These are phyloP conservation scores for Yoshiicerus persimilis DNA, from an alignment of 1,140 invertebrate species.

Conservation along the genomic window DNA sequence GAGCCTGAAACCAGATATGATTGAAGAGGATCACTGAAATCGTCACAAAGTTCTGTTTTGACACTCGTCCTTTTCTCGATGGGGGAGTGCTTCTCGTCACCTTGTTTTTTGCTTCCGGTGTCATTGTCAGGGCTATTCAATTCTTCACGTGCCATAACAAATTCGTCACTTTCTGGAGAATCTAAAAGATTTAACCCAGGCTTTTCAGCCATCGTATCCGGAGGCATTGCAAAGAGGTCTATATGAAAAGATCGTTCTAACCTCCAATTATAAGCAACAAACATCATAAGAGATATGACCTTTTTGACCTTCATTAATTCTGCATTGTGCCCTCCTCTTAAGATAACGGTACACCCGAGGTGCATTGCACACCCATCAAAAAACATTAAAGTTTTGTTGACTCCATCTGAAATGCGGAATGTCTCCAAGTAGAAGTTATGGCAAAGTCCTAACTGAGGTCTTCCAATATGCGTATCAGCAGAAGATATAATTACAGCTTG, in stretches of 20 bases:
- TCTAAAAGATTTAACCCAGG: neutral
- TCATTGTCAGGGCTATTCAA: neutral
- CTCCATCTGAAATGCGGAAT: slow-evolving; percentile 59
- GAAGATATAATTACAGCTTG: slow-evolving; percentile 85
- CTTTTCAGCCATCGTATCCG: slow-evolving; percentile 40
- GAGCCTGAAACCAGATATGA: slow-evolving; percentile 64
- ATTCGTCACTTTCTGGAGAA: slow-evolving; percentile 26
- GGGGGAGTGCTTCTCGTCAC: neutral
- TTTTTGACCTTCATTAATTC: slow-evolving; percentile 83
- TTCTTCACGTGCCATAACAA: slow-evolving; percentile 34
- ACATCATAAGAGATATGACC: slow-evolving; percentile 77
- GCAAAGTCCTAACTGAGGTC: slow-evolving; percentile 81
- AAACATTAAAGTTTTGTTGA: slow-evolving; percentile 86
- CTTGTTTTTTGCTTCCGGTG: neutral
- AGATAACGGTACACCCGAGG: slow-evolving; percentile 83
- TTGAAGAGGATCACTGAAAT: slow-evolving; percentile 77
- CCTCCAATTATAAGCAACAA: slow-evolving; percentile 86
- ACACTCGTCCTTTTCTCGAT: slow-evolving; percentile 60
- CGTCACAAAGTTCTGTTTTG: slow-evolving; percentile 52
- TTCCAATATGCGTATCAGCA: slow-evolving; percentile 82
- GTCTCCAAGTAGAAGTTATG: slow-evolving; percentile 80
- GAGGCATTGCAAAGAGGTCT: slow-evolving; percentile 73
- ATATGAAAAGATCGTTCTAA: slow-evolving; percentile 88
- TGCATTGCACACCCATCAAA: slow-evolving; percentile 87
- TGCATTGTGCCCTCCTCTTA: slow-evolving; percentile 72